Base-by-base conservation (phyloP, 2,888 invertebrate species). In the Dendrolimus houi region DNA sequence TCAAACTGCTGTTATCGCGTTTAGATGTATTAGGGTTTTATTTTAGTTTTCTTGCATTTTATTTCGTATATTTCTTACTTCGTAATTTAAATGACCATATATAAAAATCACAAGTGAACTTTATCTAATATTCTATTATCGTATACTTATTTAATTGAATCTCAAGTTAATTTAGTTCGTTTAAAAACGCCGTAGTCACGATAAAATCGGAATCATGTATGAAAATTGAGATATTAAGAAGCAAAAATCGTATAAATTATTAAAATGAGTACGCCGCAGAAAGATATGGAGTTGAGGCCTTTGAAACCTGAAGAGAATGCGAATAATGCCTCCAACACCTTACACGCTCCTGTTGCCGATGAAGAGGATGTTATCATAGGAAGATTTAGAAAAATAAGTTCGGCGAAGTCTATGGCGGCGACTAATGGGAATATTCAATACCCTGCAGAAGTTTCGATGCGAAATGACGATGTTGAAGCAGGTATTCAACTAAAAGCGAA, bases 371-470 rank as follows among this genome's bases (percentile, higher is more conserved):
- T 91, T 52, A 89, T 91, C 58, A 91, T 91, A 55, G 91, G 91
- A 10, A 76, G 91, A 60, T 91, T 91, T 70, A 71, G 91, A 55
- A 91, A 91, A 68, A 91, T 91, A 60, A 91, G 91, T 66, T 91
- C 91, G 0, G 91, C 91, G 0, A 91, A 91, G 67, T 91, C 91
- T 29, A 91, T 91, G 91, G 91, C 90, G 40, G 90, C 90, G 52
- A 90, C 91, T 1, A 91, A 91, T 59, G 91, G 91, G 1, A 89
- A 89, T 58, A 85, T 87, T 14, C 87, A 88, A 64, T 87, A 88
- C 56, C 87, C 88, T 1, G 71, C 77, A 0, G 91, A 90, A 17
- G 56, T 80, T 14, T 71, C 81, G 0, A 53, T 67, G 12, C 77
- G 72, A 59, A 68, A 60, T 52, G 86, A 89, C 1, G 91, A 91